A percentile compares a stretch with the other conserved stretches of the same genome.
phyloP scores from a whole-genome alignment of 1,140 invertebrate genomes.

The Akabosia matsudoensis region DNA sequence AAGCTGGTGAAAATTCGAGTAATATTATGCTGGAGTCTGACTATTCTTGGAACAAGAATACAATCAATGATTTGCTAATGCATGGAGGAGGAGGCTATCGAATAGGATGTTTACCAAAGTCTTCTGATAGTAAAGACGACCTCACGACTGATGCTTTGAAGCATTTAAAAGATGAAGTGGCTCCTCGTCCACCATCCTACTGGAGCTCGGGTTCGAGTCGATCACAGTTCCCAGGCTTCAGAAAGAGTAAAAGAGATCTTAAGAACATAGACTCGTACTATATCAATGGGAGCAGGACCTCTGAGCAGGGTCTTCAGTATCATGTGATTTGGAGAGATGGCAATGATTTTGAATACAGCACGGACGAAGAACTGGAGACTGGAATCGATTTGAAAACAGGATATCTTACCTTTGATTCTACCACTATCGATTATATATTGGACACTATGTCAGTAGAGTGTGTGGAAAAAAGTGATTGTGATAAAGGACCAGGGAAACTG shows the following conservation, averaged over 20 bases:
- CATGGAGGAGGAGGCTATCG: not conserved
- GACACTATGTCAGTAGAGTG: not conserved
- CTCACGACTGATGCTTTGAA: not conserved
- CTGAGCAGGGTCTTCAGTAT: slow-evolving; percentile 1
- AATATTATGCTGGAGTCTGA: not conserved
- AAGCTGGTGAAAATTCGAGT: not conserved
- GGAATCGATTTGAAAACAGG: not conserved
- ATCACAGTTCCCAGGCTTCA: not conserved
- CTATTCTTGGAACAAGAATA: not conserved
- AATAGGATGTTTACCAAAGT: not conserved
- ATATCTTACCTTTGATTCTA: not conserved
- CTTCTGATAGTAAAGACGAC: not conserved
- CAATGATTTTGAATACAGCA: not conserved
- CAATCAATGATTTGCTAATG: not conserved
- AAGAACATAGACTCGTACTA: slow-evolving; percentile 12
- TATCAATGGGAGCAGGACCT: not conserved
- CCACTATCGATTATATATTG: not conserved
- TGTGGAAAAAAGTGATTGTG: slow-evolving; percentile 2
- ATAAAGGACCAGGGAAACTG: not conserved
- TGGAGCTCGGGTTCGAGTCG: slow-evolving; percentile 4
- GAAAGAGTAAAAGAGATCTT: slow-evolving; percentile 15
- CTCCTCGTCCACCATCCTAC: slow-evolving; percentile 1
- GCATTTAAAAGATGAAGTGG: not conserved
- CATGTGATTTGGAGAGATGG: slow-evolving; percentile 4
- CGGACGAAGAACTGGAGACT: not conserved